Base-by-base conservation (phyloP, 2,113 vertebrate genomes). In the Zapus hudsonius region DNA sequence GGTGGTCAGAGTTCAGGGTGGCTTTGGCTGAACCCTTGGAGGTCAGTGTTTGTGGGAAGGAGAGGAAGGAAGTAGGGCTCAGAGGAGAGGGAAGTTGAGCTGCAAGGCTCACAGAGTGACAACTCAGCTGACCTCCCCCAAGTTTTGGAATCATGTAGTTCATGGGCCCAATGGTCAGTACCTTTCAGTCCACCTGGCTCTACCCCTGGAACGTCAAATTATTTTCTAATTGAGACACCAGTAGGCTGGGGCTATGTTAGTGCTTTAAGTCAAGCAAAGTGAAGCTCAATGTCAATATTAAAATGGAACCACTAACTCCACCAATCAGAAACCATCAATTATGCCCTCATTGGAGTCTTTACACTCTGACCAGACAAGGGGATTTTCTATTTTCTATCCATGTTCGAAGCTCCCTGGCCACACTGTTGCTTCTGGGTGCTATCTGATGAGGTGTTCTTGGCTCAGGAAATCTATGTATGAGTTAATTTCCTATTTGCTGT, bases 1-100 rank as follows among this genome's bases (percentile, higher is more conserved):
- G 25, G 67, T 81, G 76, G 23, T 89, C 64, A 80, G 87, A 91
- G 23, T 92, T 85, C 47, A 69, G 75, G 23, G 3, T 66, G n/a
- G 36, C 73, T 38, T 15, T 12, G 64, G 66, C 59, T 42, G 23
- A 74, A 2, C 7, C 11, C 7, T 82, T 78, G 55, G 36, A 27
- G 20, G 44, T 55, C 36, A 52, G 1, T 38, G 33, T 27, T 22
- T 63, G 12, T 73, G 63, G 22, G 22, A n/a, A 57, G 40, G 47
- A 59, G 25, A 69, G 69, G 66, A 31, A 57, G 33, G 42, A 57
- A 59, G 66, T 31, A 73, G 38, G 27, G 8, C 31, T 7, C n/a
- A n/a, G 0, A 52, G 4, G 2, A 17, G 40, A 61, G 29, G 36
- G 42, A 40, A 36, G 63, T 5, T 38, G 36, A 81, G 42, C 15